phyloP scores from a whole-genome alignment of 2,888 invertebrate genomes.

The Sericinus montela region DNA sequence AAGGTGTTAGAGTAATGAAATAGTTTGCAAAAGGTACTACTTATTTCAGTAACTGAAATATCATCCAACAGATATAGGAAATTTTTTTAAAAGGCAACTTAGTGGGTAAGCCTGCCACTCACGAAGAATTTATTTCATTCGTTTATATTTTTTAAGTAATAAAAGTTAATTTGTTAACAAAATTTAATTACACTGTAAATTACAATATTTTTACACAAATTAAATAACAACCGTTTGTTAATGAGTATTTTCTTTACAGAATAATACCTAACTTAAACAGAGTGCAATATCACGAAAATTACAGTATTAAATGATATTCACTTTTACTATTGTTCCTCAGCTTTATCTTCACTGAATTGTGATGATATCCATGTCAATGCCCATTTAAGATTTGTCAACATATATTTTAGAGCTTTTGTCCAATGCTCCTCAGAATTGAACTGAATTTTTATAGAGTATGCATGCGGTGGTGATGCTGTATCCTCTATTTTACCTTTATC shows the following conservation, averaged over 20 bases:
- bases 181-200: conserved; percentile 1
- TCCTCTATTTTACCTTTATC: conserved; percentile 97
- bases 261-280: neutral
- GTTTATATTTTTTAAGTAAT: neutral
- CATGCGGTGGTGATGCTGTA: conserved; percentile 87
- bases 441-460: conserved; percentile 97
- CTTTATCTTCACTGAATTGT: conserved; percentile 84
- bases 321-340: conserved; percentile 32
- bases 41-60: no score
- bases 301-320: neutral
- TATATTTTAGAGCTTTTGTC: conserved; percentile 99
- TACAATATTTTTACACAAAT: neutral
- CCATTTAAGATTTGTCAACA: conserved; percentile 99
- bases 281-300: conserved; percentile 16
- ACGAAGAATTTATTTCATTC: no score
- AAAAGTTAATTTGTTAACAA: neutral
- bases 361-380: conserved; percentile 97
- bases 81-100: no score
- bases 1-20: no score
- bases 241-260: neutral
- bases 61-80: no score
- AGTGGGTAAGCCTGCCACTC: no score
- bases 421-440: conserved; percentile 99
- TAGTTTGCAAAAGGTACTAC: no score
- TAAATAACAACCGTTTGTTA: neutral